Evolutionary conservation across 2,888 invertebrate species (phyloP).

Genomic region (Cyaniris semiargus): DNA sequence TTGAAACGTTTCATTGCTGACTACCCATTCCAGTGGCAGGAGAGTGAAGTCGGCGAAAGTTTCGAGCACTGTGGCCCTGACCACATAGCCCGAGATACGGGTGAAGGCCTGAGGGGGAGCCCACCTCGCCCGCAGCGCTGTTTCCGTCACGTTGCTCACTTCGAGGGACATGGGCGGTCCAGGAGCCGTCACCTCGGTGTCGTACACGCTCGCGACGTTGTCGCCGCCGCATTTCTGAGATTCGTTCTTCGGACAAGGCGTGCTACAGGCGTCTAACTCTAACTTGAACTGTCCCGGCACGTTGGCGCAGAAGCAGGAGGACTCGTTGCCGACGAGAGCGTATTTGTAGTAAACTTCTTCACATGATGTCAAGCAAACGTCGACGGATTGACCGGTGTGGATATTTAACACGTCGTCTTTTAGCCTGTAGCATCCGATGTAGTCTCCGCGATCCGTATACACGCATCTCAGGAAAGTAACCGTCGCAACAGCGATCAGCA

Average conservation of each 20-base stretch:
- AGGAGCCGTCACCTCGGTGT: constrained; percentile 83
- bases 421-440: constrained; percentile 67
- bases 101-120: constrained; percentile 77
- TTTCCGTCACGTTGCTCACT: constrained; percentile 82
- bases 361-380: constrained; percentile 71
- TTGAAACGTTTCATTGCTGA: constrained; percentile 80
- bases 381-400: constrained; percentile 72
- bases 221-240: constrained; percentile 85
- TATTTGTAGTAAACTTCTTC: constrained; percentile 73
- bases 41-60: constrained; percentile 79
- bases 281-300: constrained; percentile 65
- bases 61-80: constrained; percentile 77
- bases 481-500: constrained; percentile 46
- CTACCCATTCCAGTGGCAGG: constrained; percentile 78
- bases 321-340: constrained; percentile 68
- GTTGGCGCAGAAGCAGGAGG: constrained; percentile 73
- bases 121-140: constrained; percentile 82
- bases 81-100: constrained; percentile 77
- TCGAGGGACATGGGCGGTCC: constrained; percentile 84
- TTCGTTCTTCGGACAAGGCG: constrained; percentile 82
- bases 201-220: constrained; percentile 84
- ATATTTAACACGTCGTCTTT: constrained; percentile 65
- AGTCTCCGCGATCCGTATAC: constrained; percentile 65
- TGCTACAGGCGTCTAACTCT: constrained; percentile 72
- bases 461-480: constrained; percentile 45